Conservation (phyloP, 2,888 invertebrate genomes). For the Athrips mouffetella region DNA sequence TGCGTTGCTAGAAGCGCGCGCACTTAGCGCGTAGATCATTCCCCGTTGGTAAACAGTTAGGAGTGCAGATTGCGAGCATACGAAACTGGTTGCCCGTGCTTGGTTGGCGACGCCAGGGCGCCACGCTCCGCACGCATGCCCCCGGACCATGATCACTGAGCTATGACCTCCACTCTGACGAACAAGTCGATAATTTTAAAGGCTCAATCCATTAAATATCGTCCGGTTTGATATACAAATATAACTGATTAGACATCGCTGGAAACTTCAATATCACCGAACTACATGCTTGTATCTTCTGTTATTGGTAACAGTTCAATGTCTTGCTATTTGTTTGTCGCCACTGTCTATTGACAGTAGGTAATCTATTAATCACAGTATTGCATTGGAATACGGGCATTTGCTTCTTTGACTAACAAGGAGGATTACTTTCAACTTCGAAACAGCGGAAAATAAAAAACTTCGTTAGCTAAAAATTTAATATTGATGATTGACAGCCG, state of each 20-base stretch:
- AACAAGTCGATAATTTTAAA: constrained; percentile 1
- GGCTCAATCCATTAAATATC: constrained; percentile 4
- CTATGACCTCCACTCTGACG: constrained; percentile 6
- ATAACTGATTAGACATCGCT: neutral
- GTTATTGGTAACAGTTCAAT: neutral
- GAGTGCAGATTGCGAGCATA: constrained; percentile 46
- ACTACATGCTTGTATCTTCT: too few species aligned
- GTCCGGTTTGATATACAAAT: constrained; percentile 3
- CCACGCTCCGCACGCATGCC: constrained; percentile 33
- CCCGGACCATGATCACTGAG: neutral
- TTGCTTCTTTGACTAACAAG: too few species aligned
- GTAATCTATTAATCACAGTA: too few species aligned
- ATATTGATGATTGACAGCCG: too few species aligned
- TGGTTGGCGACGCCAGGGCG: constrained; percentile 13
- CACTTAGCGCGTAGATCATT: constrained; percentile 57
- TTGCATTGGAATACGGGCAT: too few species aligned
- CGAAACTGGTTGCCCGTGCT: constrained; percentile 34
- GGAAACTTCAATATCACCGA: neutral
- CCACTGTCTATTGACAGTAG: neutral
- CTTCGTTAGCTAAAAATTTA: too few species aligned
- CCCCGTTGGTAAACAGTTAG: constrained; percentile 62
- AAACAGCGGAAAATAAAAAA: too few species aligned
- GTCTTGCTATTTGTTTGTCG: neutral
- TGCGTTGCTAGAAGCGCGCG: constrained; percentile 57
- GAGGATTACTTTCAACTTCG: too few species aligned